A percentile compares a stretch with the other conserved stretches of the same genome.
Evolutionary conservation across 64 coral and sea anemone genomes (phyloP).

Genomic region (Trachythela sp.): DNA sequence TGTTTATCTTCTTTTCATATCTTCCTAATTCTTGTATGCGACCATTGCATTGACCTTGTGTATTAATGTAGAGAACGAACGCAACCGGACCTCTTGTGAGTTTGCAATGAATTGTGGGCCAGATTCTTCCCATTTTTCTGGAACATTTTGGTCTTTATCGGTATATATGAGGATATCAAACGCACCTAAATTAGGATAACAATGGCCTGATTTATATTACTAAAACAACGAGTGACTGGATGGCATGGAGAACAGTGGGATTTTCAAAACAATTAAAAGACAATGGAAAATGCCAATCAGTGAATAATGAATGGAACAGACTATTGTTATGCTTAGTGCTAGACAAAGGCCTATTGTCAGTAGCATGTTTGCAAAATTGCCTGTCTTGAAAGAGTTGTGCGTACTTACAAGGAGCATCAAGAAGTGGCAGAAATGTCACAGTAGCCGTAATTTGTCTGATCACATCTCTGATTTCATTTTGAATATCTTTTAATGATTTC

Average conservation of each 20-base stretch:
- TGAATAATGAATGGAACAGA: no score
- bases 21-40: conserved; percentile 61
- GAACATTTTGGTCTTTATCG: conserved; percentile 73
- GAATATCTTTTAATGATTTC: conserved; percentile 85
- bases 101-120: conserved; percentile 82
- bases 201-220: background rate
- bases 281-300: no score
- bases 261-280: background rate
- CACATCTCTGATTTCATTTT: conserved; percentile 98
- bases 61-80: conserved; percentile 80
- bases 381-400: no score
- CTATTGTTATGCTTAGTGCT: no score
- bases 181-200: conserved; percentile 58
- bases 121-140: conserved; percentile 92
- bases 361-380: no score
- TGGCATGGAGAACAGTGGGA: no score
- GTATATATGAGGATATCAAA: conserved; percentile 96
- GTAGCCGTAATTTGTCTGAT: conserved; percentile 94
- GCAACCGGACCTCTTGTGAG: conserved; percentile 85
- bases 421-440: conserved; percentile 89
- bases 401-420: conserved; percentile 91
- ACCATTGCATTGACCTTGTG: conserved; percentile 99
- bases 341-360: no score
- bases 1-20: background rate
- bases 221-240: no score